Conservation (phyloP, 2,113 vertebrate genomes). For the Aphyosemion australe region DNA sequence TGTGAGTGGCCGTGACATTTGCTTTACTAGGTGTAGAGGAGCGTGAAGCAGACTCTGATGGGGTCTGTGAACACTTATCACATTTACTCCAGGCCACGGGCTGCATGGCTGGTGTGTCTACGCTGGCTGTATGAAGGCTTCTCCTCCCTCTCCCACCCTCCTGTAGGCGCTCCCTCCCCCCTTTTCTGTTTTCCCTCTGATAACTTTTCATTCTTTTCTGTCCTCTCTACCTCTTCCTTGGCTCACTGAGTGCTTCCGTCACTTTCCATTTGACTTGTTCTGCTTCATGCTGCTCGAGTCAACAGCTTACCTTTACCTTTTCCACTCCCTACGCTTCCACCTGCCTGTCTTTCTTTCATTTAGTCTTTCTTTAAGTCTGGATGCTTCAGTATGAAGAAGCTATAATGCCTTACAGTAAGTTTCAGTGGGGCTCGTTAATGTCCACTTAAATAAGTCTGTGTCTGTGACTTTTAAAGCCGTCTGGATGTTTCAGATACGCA, state of each 20-base stretch:
- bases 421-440: conserved; percentile 16
- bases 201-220: conserved; percentile 26
- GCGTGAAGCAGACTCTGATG: conserved; percentile 64
- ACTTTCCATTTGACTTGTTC: conserved; percentile 36
- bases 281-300: conserved; percentile 50
- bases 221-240: conserved; percentile 28
- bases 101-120: conserved; percentile 45
- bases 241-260: conserved; percentile 43
- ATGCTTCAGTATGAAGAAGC: conserved; percentile 2
- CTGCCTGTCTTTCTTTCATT: too few species aligned
- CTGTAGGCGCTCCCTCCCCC: conserved; percentile 8
- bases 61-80: conserved; percentile 67
- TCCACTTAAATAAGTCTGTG: conserved; percentile 1
- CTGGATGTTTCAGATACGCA: conserved; percentile 49
- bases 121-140: conserved; percentile 44
- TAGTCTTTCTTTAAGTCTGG: conserved; percentile 3
- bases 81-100: conserved; percentile 60
- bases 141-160: conserved; percentile 33
- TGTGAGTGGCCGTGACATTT: conserved; percentile 65
- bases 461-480: conserved; percentile 19
- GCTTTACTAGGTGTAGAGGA: conserved; percentile 61
- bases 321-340: conserved; percentile 17
- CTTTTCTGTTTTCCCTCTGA: conserved; percentile 24
- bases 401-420: conserved; percentile 17
- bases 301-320: conserved; percentile 42